These are phyloP conservation scores for Nasonia longicornis DNA, from an alignment of 1,140 invertebrate genomes.

Conservation along the genomic window DNA sequence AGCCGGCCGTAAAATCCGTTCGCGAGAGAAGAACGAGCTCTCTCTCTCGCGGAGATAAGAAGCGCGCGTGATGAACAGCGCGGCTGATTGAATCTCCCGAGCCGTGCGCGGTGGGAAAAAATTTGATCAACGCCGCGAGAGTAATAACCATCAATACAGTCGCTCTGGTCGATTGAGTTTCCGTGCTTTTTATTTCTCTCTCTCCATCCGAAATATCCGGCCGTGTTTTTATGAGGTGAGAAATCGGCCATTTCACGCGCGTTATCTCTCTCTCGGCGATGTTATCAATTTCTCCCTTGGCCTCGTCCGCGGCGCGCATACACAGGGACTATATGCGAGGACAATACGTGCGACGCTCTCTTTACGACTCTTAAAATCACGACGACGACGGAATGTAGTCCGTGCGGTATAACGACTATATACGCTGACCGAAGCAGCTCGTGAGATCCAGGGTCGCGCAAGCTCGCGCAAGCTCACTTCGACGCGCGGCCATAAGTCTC, in stretches of 20 bases:
- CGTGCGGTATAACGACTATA: slow-evolving; percentile 53
- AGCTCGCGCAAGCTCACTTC: slow-evolving; percentile 45
- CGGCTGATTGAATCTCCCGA: slow-evolving; percentile 31
- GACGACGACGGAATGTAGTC: slow-evolving; percentile 41
- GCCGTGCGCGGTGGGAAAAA: not conserved
- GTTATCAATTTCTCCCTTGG: slow-evolving; percentile 57
- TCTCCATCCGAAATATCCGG: slow-evolving; percentile 19
- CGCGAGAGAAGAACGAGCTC: not conserved
- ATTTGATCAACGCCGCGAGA: slow-evolving; percentile 35
- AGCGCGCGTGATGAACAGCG: not conserved
- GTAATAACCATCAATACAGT: slow-evolving; percentile 45
- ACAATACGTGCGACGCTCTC: slow-evolving; percentile 61
- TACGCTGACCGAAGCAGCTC: slow-evolving; percentile 50
- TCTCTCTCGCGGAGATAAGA: not conserved
- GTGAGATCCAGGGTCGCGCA: slow-evolving; percentile 60
- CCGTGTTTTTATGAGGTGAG: slow-evolving; percentile 46
- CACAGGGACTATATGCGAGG: not conserved
- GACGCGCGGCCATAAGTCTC: slow-evolving; percentile 61
- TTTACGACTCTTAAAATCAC: slow-evolving; percentile 65
- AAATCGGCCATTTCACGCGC: slow-evolving; percentile 46
- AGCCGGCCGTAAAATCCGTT: not conserved
- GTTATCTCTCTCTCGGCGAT: slow-evolving; percentile 44
- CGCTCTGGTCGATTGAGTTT: slow-evolving; percentile 31
- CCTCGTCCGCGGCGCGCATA: slow-evolving; percentile 1
- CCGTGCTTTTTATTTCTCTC: slow-evolving; percentile 34